Evolutionary conservation across 2,797 vertebrate genomes (phyloP).

Genomic region (Gallinago solitaria): DNA sequence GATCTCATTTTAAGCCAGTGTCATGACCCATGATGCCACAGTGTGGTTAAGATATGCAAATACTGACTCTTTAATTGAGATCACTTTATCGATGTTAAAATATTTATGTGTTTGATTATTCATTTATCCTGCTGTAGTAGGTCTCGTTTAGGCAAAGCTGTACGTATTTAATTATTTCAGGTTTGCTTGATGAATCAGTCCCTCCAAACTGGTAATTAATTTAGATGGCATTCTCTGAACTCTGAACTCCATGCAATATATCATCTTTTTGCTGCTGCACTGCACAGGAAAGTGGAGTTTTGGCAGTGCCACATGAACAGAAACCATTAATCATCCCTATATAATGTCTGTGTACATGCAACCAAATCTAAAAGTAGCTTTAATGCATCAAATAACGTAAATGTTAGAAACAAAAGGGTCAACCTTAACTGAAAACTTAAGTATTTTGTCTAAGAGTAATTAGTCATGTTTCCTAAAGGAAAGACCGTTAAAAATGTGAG

Average conservation of each 20-base stretch:
- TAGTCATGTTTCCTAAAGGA: background rate
- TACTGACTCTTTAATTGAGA: background rate
- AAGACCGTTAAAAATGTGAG: background rate
- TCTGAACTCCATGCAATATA: background rate
- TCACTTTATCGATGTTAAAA: background rate
- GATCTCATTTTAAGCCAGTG: background rate
- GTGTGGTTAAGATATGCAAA: background rate
- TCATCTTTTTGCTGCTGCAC: background rate
- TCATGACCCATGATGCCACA: background rate
- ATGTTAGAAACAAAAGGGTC: background rate
- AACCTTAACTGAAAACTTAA: background rate
- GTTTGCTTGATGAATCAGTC: slow-evolving; percentile 1
- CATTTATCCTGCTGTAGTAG: background rate
- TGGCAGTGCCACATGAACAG: background rate
- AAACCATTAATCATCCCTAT: slow-evolving; percentile 10
- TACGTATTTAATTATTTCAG: background rate
- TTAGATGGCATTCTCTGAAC: slow-evolving; percentile 44
- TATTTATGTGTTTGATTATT: background rate
- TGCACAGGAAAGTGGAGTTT: background rate
- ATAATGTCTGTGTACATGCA: background rate
- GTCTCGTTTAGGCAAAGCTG: background rate
- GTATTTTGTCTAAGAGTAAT: background rate
- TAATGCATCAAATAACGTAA: background rate
- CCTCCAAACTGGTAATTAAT: slow-evolving; percentile 45
- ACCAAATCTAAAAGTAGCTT: background rate